Percentiles rank a stretch among this genome's conserved stretches.
phyloP scores from a whole-genome alignment of 2,888 invertebrate genomes.

The Coenonympha glycerion region DNA sequence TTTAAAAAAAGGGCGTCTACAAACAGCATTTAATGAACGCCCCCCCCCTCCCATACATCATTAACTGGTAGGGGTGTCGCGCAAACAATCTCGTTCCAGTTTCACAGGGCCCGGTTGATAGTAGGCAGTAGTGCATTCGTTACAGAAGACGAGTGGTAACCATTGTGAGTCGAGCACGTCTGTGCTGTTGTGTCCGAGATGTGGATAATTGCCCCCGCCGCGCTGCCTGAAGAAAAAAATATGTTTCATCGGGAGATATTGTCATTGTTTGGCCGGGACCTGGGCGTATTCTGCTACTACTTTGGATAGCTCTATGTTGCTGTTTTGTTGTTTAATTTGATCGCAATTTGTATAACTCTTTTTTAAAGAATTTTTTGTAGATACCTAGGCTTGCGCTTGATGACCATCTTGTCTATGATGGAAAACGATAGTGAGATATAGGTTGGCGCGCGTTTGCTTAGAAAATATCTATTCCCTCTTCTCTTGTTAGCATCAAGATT shows the following conservation, averaged over 20 bases:
- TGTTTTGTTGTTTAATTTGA: not conserved
- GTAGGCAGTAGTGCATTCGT: slow-evolving; percentile 69
- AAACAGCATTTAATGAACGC: slow-evolving; percentile 60
- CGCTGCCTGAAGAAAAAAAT: slow-evolving; percentile 43
- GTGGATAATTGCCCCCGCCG: slow-evolving; percentile 72
- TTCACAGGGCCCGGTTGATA: slow-evolving; percentile 64
- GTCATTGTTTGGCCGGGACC: slow-evolving; percentile 33
- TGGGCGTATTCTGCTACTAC: slow-evolving; percentile 25
- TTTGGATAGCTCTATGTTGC: not conserved
- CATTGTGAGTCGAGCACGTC: slow-evolving; percentile 71
- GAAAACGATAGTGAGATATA: no score
- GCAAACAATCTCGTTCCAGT: slow-evolving; percentile 70
- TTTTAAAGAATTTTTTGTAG: no score
- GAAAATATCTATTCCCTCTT: no score
- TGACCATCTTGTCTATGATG: no score
- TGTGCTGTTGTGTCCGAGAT: slow-evolving; percentile 73
- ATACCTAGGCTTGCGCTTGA: no score
- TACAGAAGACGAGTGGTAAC: slow-evolving; percentile 67
- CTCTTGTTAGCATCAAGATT: no score
- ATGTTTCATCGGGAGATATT: slow-evolving; percentile 40
- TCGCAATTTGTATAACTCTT: not conserved
- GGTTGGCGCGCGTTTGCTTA: no score
- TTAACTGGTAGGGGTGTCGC: slow-evolving; percentile 64
- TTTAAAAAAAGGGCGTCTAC: slow-evolving; percentile 47
- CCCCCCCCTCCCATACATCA: slow-evolving; percentile 57